Percentiles rank a stretch among this genome's conserved stretches.
phyloP scores from a whole-genome alignment of 2,888 invertebrate species.

The Macrosoma leucophasiata region DNA sequence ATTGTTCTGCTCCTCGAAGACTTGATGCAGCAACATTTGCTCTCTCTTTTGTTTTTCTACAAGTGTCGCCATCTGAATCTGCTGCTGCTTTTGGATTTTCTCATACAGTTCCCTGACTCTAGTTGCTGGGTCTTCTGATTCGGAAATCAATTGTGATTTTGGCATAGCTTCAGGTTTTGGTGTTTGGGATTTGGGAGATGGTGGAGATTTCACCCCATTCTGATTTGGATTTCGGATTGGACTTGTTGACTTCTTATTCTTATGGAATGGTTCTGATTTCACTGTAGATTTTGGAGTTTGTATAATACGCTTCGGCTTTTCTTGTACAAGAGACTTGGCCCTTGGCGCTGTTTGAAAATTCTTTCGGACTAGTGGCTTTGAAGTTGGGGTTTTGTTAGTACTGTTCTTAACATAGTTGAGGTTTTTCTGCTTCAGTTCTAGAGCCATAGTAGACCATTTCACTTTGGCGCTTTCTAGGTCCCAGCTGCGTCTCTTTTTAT shows the following conservation, averaged over 20 bases:
- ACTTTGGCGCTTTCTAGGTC: conserved; percentile 65
- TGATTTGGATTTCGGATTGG: conserved; percentile 34
- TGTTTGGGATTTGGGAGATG: conserved; percentile 6
- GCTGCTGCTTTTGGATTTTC: conserved; percentile 78
- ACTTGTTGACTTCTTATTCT: conserved; percentile 32
- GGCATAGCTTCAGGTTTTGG: conserved; percentile 15
- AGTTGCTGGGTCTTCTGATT: conserved; percentile 51
- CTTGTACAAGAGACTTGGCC: conserved; percentile 33
- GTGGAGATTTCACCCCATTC: conserved; percentile 29
- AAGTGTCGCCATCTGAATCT: conserved; percentile 77
- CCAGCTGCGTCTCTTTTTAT: conserved; percentile 64
- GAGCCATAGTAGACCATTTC: conserved; percentile 70
- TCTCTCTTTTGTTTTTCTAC: conserved; percentile 79
- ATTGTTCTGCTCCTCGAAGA: conserved; percentile 80
- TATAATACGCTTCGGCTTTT: conserved; percentile 31
- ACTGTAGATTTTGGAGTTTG: conserved; percentile 30
- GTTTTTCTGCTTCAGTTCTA: conserved; percentile 47
- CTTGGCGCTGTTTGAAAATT: conserved; percentile 28
- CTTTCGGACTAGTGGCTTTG: conserved; percentile 28
- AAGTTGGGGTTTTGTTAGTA: conserved; percentile 9
- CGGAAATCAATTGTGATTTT: conserved; percentile 29
- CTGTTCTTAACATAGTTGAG: conserved; percentile 16
- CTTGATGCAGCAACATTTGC: conserved; percentile 76
- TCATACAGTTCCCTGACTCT: conserved; percentile 61
- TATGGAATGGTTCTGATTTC: conserved; percentile 42